phyloP scores from a whole-genome alignment of 2,888 invertebrate species.

The Anoncus sp. region DNA sequence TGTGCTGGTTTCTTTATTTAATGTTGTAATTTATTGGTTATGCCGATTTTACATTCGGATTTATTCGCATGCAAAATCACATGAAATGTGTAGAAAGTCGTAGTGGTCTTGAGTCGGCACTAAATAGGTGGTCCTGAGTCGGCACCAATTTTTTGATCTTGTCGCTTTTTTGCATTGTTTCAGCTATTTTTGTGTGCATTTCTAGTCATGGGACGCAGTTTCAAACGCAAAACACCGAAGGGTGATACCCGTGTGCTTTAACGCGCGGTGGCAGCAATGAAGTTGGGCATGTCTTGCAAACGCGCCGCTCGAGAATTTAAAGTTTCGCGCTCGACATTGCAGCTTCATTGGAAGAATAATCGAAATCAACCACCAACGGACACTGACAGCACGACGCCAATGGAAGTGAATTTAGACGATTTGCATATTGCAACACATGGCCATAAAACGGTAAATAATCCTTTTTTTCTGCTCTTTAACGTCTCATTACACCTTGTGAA shows the following conservation, averaged over 20 bases:
- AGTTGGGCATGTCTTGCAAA: slow-evolving; percentile 9
- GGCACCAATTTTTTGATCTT: neutral
- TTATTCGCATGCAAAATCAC: too few relatives aligned
- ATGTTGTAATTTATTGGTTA: too few relatives aligned
- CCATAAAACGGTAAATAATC: slow-evolving; percentile 11
- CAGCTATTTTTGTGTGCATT: too few relatives aligned
- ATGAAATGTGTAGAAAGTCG: too few relatives aligned
- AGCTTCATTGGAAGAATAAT: slow-evolving; percentile 7
- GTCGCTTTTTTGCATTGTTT: slow-evolving; percentile 4
- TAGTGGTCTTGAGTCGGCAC: too few relatives aligned
- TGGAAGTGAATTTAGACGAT: slow-evolving; percentile 11
- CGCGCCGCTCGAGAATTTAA: slow-evolving; percentile 8
- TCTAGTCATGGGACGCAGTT: too few relatives aligned
- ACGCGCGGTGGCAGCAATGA: slow-evolving; percentile 18
- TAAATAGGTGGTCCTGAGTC: slow-evolving; percentile 2
- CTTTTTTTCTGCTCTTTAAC: slow-evolving; percentile 3
- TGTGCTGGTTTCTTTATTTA: too few relatives aligned
- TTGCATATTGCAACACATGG: slow-evolving; percentile 14
- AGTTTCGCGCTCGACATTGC: neutral
- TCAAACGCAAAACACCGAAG: neutral
- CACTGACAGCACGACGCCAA: slow-evolving; percentile 10
- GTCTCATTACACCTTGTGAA: slow-evolving; percentile 12
- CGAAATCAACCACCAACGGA: slow-evolving; percentile 11
- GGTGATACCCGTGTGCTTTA: slow-evolving; percentile 3
- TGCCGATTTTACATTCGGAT: too few relatives aligned